These are phyloP conservation scores for Spinus olivaceus DNA, from an alignment of 2,797 vertebrate genomes.

Conservation along the genomic window DNA sequence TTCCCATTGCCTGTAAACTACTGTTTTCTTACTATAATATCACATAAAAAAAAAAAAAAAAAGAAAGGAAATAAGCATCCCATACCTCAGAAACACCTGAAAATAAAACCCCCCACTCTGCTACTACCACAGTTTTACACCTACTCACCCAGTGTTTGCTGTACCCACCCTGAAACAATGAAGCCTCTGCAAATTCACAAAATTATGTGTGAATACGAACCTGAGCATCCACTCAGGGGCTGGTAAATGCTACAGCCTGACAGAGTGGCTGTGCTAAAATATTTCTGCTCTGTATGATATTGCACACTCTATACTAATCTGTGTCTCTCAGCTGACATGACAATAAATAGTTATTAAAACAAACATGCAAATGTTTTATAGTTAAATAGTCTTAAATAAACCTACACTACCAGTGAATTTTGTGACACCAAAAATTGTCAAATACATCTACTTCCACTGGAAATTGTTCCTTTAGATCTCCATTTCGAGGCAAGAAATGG, in stretches of 20 bases:
- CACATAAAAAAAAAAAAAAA: background rate
- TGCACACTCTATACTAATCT: background rate
- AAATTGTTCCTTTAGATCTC: background rate
- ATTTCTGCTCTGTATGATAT: background rate
- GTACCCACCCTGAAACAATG: background rate
- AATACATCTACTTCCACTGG: background rate
- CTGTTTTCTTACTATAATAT: background rate
- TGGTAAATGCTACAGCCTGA: background rate
- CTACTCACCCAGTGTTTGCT: background rate
- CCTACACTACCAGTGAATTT: background rate
- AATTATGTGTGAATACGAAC: background rate
- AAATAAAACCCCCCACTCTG: background rate
- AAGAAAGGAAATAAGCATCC: background rate
- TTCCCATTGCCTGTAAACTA: background rate
- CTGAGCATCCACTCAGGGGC: background rate
- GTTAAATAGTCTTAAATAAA: conserved; percentile 15
- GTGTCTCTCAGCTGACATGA: background rate
- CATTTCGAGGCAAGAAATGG: background rate
- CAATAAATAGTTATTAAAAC: conserved; percentile 15
- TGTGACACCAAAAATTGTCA: background rate
- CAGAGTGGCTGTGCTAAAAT: background rate
- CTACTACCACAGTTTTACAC: background rate
- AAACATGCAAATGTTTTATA: background rate
- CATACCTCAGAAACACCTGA: background rate
- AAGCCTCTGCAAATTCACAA: background rate